Percentiles rank a stretch among this genome's conserved stretches.
These are phyloP conservation scores for Bubalus kerabau DNA, from an alignment of 2,113 vertebrate species.

Conservation along the genomic window DNA sequence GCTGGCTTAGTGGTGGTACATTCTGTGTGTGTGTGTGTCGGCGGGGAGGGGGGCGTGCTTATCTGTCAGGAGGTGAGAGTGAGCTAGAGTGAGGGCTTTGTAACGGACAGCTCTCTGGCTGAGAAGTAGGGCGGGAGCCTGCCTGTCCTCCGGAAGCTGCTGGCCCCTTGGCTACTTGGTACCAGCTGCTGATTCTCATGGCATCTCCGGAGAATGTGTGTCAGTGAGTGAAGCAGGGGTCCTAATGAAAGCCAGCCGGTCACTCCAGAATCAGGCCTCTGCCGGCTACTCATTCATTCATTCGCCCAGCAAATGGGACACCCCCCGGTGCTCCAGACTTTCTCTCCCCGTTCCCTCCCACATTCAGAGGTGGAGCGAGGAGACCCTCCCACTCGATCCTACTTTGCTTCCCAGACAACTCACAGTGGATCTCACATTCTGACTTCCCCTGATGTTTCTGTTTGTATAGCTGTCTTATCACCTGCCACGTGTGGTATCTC, in stretches of 20 bases:
- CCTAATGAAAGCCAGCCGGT: background rate
- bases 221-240: background rate
- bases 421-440: background rate
- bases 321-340: background rate
- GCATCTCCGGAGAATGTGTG: background rate
- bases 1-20: background rate
- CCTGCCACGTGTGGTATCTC: background rate
- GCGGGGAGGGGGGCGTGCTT: rapidly evolving
- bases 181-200: background rate
- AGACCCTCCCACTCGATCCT: background rate
- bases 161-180: background rate
- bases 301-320: background rate
- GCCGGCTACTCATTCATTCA: background rate
- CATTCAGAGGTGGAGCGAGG: too few relatives aligned
- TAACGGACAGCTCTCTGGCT: background rate
- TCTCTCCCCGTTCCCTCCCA: background rate
- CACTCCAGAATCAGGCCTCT: background rate
- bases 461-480: background rate
- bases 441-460: background rate
- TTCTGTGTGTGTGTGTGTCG: background rate
- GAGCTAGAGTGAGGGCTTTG: background rate
- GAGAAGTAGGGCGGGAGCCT: too few relatives aligned
- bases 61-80: background rate
- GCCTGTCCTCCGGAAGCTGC: background rate
- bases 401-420: background rate